Conservation (phyloP, 2,113 vertebrate genomes). For the Cisticola juncidis region DNA sequence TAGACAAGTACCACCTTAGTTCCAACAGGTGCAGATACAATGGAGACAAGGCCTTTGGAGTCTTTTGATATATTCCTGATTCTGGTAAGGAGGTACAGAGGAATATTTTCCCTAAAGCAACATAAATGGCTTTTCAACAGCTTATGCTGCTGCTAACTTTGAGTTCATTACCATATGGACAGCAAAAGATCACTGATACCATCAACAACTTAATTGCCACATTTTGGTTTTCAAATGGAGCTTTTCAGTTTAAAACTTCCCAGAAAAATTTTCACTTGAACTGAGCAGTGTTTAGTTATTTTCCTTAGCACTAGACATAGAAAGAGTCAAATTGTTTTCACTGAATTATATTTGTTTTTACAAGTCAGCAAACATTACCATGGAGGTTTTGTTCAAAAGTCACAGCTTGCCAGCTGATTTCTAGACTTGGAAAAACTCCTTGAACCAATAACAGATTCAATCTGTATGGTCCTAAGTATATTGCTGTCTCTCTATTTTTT, state of each 20-base stretch:
- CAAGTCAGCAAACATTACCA: neutral
- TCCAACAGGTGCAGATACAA: neutral
- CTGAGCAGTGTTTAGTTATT: neutral
- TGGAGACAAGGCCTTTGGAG: neutral
- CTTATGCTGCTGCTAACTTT: neutral
- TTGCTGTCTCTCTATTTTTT: neutral
- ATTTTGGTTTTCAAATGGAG: neutral
- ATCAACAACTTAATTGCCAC: neutral
- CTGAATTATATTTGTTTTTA: neutral
- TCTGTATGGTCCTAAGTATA: neutral
- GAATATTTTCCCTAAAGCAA: neutral
- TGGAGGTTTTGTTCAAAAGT: neutral
- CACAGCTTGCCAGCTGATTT: neutral
- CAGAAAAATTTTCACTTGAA: neutral
- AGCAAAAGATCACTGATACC: neutral
- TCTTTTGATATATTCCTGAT: neutral
- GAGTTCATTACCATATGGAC: neutral
- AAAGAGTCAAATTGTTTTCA: neutral
- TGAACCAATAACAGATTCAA: neutral
- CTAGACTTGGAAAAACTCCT: neutral
- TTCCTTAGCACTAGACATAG: neutral
- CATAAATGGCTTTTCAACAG: neutral
- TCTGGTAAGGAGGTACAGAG: neutral
- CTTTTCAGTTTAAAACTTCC: neutral
- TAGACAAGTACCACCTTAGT: neutral